Base-by-base conservation (phyloP, 2,888 invertebrate species). In the Petrolisthes cinctipes region DNA sequence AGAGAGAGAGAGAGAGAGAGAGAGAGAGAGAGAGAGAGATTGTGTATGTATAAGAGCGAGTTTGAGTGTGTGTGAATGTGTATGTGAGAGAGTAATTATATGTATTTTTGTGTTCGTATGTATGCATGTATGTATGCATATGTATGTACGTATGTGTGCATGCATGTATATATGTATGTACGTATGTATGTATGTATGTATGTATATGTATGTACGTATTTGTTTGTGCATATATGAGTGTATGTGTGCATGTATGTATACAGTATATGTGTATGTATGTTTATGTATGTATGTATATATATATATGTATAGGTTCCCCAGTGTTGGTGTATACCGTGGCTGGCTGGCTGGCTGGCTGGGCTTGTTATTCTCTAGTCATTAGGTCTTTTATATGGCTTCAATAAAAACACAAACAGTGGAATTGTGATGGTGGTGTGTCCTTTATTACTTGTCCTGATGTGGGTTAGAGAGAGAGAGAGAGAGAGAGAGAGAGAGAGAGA, bases 81-180 rank as follows among this genome's bases (percentile, higher is more conserved):
- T 37, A 2, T 37, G 37, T 1, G 37, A 37, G 37, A 37, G 37
- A 37, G 37, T 37, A 2, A 37, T 37, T 37, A 37, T 37, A 37
- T 37, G 37, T 37, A 37, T 37, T 37, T 37, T 37, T 37, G 37
- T 37, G 37, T 37, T 37, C 37, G 37, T 2, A 37, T 37, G 37
- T 0, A 37, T 37, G 37, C 37, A 37, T 37, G 37, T 37, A 37
- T 37, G 37, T 37, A 37, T 76, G 37, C 20, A 76, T 23, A 76
- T 76, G 37, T 76, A 76, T 76, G 54, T 80, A 80, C 17, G 66
- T 82, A 82, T 82, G 66, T 61, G 61, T 82, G 66, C 61, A 82
- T 82, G 61, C 61, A 66, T 82, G 20, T 82, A 82, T 82, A 61
- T 82, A 82, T 82, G 37, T 82, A 82, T 82, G 61, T 82, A 82